phyloP scores from a whole-genome alignment of 2,797 vertebrate genomes.

The Peromyscus nudipes region DNA sequence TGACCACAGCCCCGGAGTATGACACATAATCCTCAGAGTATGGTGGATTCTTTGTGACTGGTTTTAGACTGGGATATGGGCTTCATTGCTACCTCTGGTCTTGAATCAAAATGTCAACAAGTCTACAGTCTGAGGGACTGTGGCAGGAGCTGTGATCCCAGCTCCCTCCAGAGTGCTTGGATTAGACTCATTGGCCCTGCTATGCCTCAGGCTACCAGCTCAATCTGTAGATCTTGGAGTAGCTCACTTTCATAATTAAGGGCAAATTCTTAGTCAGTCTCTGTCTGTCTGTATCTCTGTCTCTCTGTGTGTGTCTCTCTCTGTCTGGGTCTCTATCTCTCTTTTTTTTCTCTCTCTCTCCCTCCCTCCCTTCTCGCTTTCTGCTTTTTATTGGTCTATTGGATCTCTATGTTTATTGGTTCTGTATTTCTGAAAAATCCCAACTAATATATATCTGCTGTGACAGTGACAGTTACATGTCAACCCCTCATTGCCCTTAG shows the following conservation, averaged over 20 bases:
- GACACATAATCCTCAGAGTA: not conserved
- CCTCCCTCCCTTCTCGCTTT: not conserved
- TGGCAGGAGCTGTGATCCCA: not conserved
- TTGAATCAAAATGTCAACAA: not conserved
- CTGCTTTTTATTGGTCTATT: not conserved
- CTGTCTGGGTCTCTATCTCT: not conserved
- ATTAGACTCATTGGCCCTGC: not conserved
- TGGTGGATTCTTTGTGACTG: not conserved
- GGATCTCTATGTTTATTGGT: not conserved
- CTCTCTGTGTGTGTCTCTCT: not conserved
- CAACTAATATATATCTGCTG: not conserved
- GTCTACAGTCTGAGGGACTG: not conserved
- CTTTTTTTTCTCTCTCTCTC: not conserved
- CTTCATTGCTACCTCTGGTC: not conserved
- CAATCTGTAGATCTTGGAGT: not conserved
- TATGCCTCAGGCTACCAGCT: not conserved
- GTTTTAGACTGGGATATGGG: not conserved
- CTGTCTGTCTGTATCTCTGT: not conserved
- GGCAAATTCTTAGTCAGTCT: not conserved
- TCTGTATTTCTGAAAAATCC: not conserved
- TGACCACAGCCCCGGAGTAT: not conserved
- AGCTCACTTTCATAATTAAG: not conserved
- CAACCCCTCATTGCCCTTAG: no score
- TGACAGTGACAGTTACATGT: not conserved
- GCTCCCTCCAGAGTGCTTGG: not conserved